A percentile compares a stretch with the other conserved stretches of the same genome.
Evolutionary conservation across 2,888 invertebrate species (phyloP).

Genomic region (Caenorhabditis sulstoni): DNA sequence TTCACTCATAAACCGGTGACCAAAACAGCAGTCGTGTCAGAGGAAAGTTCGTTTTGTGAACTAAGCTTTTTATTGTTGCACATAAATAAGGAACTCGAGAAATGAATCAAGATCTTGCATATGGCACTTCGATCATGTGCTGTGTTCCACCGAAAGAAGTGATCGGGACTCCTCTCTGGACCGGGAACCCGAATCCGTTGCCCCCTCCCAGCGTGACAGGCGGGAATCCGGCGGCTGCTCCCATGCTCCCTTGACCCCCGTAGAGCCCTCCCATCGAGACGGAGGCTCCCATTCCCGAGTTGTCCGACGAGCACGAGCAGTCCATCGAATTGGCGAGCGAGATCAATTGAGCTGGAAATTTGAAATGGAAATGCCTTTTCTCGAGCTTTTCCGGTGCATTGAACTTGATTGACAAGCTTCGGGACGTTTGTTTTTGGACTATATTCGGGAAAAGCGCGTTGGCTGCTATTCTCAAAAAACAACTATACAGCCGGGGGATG

Average conservation of each 20-base stretch:
- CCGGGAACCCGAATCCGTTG: conserved; percentile 39
- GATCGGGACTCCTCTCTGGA: conserved; percentile 55
- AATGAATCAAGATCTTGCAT: conserved; percentile 15
- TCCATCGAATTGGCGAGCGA: conserved; percentile 77
- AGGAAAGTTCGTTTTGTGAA: no score
- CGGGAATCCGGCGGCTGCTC: conserved; percentile 38
- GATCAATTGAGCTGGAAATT: conserved; percentile 74
- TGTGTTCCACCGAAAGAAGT: conserved; percentile 38
- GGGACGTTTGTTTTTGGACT: conserved; percentile 2
- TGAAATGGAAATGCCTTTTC: background rate
- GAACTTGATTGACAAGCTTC: conserved; percentile 27
- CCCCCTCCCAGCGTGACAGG: conserved; percentile 34
- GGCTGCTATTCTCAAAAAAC: no score
- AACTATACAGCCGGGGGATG: no score
- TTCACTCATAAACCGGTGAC: background rate
- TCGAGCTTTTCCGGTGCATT: conserved; percentile 16
- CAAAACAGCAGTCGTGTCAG: no score
- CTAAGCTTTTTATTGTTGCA: conserved; percentile 5
- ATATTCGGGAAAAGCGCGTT: no score
- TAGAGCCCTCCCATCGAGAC: conserved; percentile 56
- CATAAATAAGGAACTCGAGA: conserved; percentile 10
- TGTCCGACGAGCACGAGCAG: conserved; percentile 73
- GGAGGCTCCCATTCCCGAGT: conserved; percentile 43
- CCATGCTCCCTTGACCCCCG: conserved; percentile 35
- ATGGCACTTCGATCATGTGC: conserved; percentile 56